Evolutionary conservation across 1,140 invertebrate genomes (phyloP), one percentile per base, ranked within the genome.

Genomic region (Microplitis mediator): DNA sequence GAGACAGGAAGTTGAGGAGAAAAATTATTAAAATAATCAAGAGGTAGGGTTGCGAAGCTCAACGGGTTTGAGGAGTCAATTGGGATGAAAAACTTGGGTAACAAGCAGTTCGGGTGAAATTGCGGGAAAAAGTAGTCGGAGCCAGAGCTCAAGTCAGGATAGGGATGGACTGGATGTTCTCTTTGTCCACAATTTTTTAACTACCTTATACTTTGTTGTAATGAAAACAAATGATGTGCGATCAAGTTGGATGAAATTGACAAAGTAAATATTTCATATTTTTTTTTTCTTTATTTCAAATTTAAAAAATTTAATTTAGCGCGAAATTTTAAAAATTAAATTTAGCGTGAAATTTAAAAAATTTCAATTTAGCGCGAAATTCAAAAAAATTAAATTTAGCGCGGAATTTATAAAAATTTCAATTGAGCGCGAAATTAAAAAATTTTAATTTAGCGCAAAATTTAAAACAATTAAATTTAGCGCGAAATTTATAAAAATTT

Each of bases 21-120:
- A 80, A 80, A 81, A 81, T 81, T 81, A 80, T 80, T 77, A 80
- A 81, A 79, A 81, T 81, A 81, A 81, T 81, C 79, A 71, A 60
- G 34, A 69, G 52, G 13, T 16, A 50, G 34, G 11, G 34, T 23
- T 34, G 32, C 2, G 23, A 35, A 52, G 51, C 13, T 35, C 35
- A 34, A 45, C 23, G 23, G 39, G 6, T 3, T 45, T 16, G n/a
- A 16, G 11, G 77, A 78, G 77, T 81, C 78, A 79, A 81, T 81
- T 80, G 79, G 80, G 79, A 75, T 74, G 79, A 74, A 81, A 81
- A 80, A 80, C 75, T 80, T 80, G 77, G 74, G 79, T 81, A 81
- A 80, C 80, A 79, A 81, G 80, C 80, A 74, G 77, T 76, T 68
- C 69, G 73, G 71, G 69, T 69, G 75, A 79, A 81, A 81, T 79